Base-by-base conservation (phyloP, 2,797 vertebrate species). In the Mormyrops boulengeri region DNA sequence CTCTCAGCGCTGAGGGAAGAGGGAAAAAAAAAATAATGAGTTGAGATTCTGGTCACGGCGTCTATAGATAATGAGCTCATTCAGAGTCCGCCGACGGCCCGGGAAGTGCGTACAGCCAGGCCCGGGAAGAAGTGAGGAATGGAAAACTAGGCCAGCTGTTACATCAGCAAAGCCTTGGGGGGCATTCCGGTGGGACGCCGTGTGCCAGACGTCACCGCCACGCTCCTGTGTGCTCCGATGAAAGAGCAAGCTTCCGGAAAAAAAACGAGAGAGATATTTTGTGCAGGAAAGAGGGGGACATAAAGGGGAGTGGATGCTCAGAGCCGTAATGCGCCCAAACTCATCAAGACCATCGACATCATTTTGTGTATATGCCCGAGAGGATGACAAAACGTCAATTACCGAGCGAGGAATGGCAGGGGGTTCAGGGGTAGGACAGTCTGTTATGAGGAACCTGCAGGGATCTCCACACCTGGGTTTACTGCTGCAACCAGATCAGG, bases 71-170 rank as follows among this genome's bases (percentile, higher is more conserved):
- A 73, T 73, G 30, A 80, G 38, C 73, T 44, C 73, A 80, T 80
- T 80, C 6, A 41, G 73, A 80, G 73, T 44, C 38, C 73, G 19
- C 41, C 38, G 73, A 80, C 38, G 19, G 14, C 17, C 34, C 38
- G 2, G 12, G 38, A 44, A 19, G 41, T 7, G 4, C 12, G 38
- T 41, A n/a, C 4, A 19, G 38, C 73, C 38, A 0, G 73, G 7
- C 41, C 1, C 73, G 17, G 38, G 38, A 80, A 80, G 53, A 44
- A 60, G 84, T 73, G 17, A 52, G 44, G 3, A 26, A 11, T 26
- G 44, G 84, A 86, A 92, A 90, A 90, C 17, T 91, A 90, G 91
- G 91, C 49, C 91, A 91, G 41, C 55, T 69, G 82, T 92, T 86
- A 86, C 47, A 86, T 52, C 90, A 92, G 84, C 47, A 86, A 86